Base-by-base conservation (phyloP, 37 sponge, comb jelly and placozoan species). In the Oopsacas minuta region DNA sequence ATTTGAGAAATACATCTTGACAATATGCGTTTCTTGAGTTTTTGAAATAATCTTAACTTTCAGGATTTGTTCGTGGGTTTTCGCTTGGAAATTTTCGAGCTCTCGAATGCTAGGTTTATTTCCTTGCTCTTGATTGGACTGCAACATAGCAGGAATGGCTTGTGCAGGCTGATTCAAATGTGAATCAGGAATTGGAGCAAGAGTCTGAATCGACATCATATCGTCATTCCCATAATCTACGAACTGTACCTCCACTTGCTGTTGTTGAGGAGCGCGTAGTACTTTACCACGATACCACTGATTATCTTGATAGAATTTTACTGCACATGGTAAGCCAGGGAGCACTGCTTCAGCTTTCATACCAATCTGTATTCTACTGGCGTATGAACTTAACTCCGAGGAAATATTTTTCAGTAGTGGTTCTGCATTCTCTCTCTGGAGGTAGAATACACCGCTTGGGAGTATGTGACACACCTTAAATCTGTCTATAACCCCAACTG, bases 291-390 rank as follows among this genome's bases (percentile, higher is more conserved):
- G 75, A 34, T 61, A 61, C 75, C 75, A 61, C 5, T 61, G 7
- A 34, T n/a, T 61, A 34, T 61, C 75, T 12, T 61, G 75, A n/a
- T 61, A 61, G 75, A 61, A 61, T n/a, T 61, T 61, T 20, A 61
- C 30, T 3, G 28, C 75, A 12, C 75, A 61, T 3, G 75, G 75
- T n/a, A n/a, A 25, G 17, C 75, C 75, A n/a, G 75, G 75, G 32
- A 32, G 75, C 22, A 61, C 22, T 3, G 22, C 75, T 12, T 61
- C 75, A n/a, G 75, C 28, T 61, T n/a, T 10, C 75, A 61, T 61
- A 5, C 75, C 75, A 5, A n/a, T 3, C 22, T 61, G 75, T n/a
- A 61, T 61, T n/a, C 30, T 10, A 61, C 22, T n/a, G 1, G 30
- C 7, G 75, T 61, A 61, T 25, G 75, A 3, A n/a, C 32, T 34